phyloP scores from a whole-genome alignment of 2,113 vertebrate genomes.

The Mohoua ochrocephala region DNA sequence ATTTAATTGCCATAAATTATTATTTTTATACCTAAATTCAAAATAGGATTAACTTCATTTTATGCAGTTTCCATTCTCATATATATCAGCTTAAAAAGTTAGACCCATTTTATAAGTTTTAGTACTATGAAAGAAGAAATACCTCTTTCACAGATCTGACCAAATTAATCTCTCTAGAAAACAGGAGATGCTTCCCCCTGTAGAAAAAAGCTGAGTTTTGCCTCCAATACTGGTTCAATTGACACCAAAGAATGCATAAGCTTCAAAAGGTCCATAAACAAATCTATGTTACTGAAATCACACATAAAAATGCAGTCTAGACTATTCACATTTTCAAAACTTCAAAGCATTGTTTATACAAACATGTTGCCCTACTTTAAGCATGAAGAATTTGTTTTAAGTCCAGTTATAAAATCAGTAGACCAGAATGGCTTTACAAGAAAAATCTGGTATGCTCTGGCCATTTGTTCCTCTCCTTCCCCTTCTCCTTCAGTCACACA shows the following conservation, averaged over 20 bases:
- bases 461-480: background rate
- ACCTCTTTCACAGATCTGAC: background rate
- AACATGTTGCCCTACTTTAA: background rate
- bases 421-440: background rate
- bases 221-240: background rate
- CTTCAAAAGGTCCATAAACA: background rate
- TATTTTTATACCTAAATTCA: background rate
- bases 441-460: background rate
- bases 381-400: background rate
- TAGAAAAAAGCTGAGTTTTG: background rate
- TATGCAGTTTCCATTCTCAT: background rate
- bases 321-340: background rate
- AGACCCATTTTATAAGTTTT: accelerated
- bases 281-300: background rate
- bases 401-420: background rate
- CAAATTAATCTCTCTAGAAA: background rate
- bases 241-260: accelerated
- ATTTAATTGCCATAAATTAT: background rate
- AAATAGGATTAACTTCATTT: background rate
- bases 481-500: background rate
- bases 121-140: background rate
- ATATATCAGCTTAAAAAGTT: background rate
- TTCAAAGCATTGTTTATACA: background rate
- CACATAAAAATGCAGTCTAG: background rate
- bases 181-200: background rate